Base-by-base conservation (phyloP, 2,797 vertebrate species). In the Mormyrus hasselquistii region DNA sequence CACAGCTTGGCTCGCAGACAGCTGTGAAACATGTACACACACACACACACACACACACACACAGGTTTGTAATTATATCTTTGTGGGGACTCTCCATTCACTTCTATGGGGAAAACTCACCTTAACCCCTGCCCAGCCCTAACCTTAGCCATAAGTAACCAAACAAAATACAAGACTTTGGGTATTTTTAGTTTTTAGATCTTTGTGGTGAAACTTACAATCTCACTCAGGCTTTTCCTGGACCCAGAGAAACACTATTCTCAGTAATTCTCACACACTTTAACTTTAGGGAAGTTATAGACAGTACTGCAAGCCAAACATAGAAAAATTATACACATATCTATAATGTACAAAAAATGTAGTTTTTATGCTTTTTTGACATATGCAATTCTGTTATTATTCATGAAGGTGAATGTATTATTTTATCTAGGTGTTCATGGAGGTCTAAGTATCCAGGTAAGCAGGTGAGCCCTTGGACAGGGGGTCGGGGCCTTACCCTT, bases 1-100 rank as follows among this genome's bases (percentile, higher is more conserved):
- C 97, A 38, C 97, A 98, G 93, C 93, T 92, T 53, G 97, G 97
- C 91, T 97, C 97, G 0, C 97, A 97, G 92, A 97, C 95, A 92
- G 97, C 97, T 98, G 93, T 87, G 93, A 29, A 29, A 62, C 59
- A 62, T 19, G 7, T 2, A 62, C 59, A 62, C 59, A 62, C 57
- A 62, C 57, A 25, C 57, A 62, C 6, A 2, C 92, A 90, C 65
- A 91, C 91, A 90, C 90, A 91, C 91, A 88, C 90, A 91, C 90
- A 91, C 86, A 57, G 47, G 47, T 49, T 49, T 49, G 7, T 49
- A 49, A 49, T 49, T 49, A 49, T 49, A 49, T 49, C 47, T 49
- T 49, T 49, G 47, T 49, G 7, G 47, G 47, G 47, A 49, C 7
- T 49, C 47, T 49, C 47, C 47, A 49, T 29, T 8, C 47, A 49